Evolutionary conservation across 2,113 vertebrate species (phyloP), one percentile per base, ranked within the genome.

Genomic region (Rhodinocichla rosea): DNA sequence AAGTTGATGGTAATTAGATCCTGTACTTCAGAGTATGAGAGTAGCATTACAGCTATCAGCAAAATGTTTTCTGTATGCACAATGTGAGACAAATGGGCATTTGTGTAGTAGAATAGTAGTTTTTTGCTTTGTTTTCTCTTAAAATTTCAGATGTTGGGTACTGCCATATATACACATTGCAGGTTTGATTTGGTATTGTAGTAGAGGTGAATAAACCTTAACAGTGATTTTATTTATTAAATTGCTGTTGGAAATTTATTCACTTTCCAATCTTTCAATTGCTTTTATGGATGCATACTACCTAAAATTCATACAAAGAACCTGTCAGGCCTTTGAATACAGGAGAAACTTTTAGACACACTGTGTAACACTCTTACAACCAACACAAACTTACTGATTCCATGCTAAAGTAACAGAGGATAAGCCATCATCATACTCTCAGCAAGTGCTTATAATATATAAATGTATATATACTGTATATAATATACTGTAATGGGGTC

Each of bases 1-100:
- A 93, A 90, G 49, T 92, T 88, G 57, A 91, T 95, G 74, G n/a
- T 83, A 91, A 90, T 95, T 95, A 90, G 56, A 71, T 83, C 33
- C 53, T 85, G 35, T 88, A 37, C 75, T 88, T 95, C 30, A 57
- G 74, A 47, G 45, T 88, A 33, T 81, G 50, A 87, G 33, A 83
- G 35, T 71, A 78, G 64, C 69, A 90, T 95, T 78, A 69, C 57
- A 94, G 15, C 57, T 81, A 35, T 92, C 67, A 81, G 63, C 56
- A 70, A 80, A 92, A 77, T 80, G 45, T 78, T 79, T 96, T 85
- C 35, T 81, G 12, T 37, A 1, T 81, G 33, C 71, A 68, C 37
- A 40, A 2, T 74, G 42, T 77, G 69, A 86, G 65, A 70, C 33
- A 84, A 82, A 39, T 67, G 42, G 49, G 44, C 15, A 18, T 60